A percentile compares a stretch with the other conserved stretches of the same genome.
Evolutionary conservation across 2,888 invertebrate genomes (phyloP).

Genomic region (Himalopsyche japonica): DNA sequence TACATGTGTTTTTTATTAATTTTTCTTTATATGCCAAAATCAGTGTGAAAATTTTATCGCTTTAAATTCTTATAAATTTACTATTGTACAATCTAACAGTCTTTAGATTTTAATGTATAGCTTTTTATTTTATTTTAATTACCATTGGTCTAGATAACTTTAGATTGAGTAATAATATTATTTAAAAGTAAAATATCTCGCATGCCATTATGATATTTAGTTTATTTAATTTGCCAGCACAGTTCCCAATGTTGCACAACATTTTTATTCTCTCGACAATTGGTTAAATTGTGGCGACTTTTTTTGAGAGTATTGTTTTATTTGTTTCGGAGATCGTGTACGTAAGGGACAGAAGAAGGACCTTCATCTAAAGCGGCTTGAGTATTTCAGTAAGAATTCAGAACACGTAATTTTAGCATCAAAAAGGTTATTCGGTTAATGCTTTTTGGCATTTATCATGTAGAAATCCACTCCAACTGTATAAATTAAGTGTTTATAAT

Average conservation of each 20-base stretch:
- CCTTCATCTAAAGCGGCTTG: conserved; percentile 30
- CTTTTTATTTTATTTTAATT: background rate
- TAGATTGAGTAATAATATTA: background rate
- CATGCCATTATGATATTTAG: background rate
- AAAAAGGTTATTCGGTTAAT: background rate
- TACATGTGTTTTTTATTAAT: background rate
- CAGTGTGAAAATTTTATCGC: background rate
- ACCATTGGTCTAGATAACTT: background rate
- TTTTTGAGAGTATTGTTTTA: conserved; percentile 31
- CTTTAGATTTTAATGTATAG: background rate
- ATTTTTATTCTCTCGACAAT: background rate
- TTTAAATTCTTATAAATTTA: background rate
- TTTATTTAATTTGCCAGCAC: background rate
- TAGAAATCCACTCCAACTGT: background rate
- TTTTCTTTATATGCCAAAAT: background rate
- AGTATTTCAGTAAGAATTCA: conserved; percentile 36
- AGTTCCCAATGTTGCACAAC: background rate
- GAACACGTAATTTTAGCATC: background rate
- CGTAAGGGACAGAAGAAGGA: conserved; percentile 31
- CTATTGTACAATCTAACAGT: background rate
- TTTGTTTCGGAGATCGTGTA: conserved; percentile 35
- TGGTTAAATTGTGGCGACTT: background rate
- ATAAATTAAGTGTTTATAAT: background rate
- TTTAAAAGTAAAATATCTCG: background rate
- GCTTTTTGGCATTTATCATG: background rate